phyloP scores from a whole-genome alignment of 1,140 invertebrate species.

The Littorina saxatilis region DNA sequence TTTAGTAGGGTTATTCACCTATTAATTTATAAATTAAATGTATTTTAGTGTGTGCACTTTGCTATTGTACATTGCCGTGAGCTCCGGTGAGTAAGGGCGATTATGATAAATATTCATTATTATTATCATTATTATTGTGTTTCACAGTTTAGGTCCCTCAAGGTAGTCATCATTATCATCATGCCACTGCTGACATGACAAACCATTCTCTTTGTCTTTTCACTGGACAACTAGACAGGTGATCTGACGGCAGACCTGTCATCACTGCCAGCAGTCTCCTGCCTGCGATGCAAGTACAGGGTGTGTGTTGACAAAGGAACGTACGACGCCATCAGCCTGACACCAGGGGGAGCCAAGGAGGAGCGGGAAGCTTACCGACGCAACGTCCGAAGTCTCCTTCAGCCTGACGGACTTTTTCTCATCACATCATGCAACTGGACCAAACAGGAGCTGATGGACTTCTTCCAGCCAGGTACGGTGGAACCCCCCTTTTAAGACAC shows the following conservation, averaged over 20 bases:
- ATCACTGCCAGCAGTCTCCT: slow-evolving; percentile 43
- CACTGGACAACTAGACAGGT: slow-evolving; percentile 55
- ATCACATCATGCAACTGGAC: slow-evolving; percentile 98
- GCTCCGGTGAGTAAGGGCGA: too few relatives aligned
- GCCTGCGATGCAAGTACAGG: slow-evolving; percentile 58
- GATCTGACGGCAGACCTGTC: slow-evolving; percentile 53
- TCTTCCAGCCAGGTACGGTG: slow-evolving; percentile 81
- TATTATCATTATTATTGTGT: too few relatives aligned
- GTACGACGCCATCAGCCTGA: slow-evolving; percentile 92
- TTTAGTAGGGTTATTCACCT: too few relatives aligned
- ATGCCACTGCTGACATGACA: too few relatives aligned
- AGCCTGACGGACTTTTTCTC: slow-evolving; percentile 83
- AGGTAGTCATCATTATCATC: too few relatives aligned
- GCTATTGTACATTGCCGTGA: too few relatives aligned
- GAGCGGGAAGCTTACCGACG: slow-evolving; percentile 83
- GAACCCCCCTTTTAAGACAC: too few relatives aligned
- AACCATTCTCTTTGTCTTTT: too few relatives aligned
- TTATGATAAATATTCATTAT: too few relatives aligned
- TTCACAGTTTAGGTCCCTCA: too few relatives aligned
- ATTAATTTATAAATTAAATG: too few relatives aligned
- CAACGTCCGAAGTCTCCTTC: slow-evolving; percentile 81
- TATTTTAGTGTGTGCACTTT: too few relatives aligned
- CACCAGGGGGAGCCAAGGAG: slow-evolving; percentile 81
- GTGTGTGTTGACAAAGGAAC: slow-evolving; percentile 91
- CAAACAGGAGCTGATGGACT: slow-evolving; percentile 84